Evolutionary conservation across 2,797 vertebrate genomes (phyloP).

Genomic region (Macropus fuliginosus): DNA sequence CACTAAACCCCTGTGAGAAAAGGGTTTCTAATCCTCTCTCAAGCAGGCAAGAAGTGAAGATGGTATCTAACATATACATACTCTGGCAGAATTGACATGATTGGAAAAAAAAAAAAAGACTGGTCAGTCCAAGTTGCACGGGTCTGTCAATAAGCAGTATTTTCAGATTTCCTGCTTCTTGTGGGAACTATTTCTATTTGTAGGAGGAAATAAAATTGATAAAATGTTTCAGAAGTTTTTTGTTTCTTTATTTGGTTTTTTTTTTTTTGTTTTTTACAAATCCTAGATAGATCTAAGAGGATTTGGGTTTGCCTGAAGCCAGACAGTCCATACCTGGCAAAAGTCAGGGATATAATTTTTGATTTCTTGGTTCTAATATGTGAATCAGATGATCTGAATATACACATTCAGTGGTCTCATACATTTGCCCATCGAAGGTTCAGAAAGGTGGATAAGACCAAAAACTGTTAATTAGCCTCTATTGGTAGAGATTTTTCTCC

Average conservation of each 20-base stretch:
- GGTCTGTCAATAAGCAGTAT: constrained; percentile 75
- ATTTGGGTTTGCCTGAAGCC: constrained; percentile 61
- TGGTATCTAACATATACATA: constrained; percentile 69
- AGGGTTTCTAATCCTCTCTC: constrained; percentile 78
- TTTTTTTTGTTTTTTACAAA: constrained; percentile 21
- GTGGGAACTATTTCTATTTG: constrained; percentile 58
- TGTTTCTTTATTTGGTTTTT: constrained; percentile 3
- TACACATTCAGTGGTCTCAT: background rate
- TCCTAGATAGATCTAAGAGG: constrained; percentile 46
- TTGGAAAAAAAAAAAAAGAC: constrained; percentile 66
- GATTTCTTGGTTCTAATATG: background rate
- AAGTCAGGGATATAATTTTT: constrained; percentile 34
- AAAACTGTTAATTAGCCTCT: background rate
- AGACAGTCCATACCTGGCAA: constrained; percentile 13
- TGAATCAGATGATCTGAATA: constrained; percentile 10
- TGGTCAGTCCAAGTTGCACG: constrained; percentile 78
- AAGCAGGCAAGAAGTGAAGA: constrained; percentile 78
- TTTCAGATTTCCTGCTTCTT: constrained; percentile 73
- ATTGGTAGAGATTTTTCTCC: background rate
- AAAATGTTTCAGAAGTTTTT: constrained; percentile 64
- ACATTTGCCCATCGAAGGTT: constrained; percentile 20
- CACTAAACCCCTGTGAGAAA: constrained; percentile 76
- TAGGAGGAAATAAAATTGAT: constrained; percentile 58
- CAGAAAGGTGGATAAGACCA: background rate
- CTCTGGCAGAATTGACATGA: constrained; percentile 77